These are phyloP conservation scores for Herpailurus yagouaroundi DNA, from an alignment of 2,113 vertebrate species.

Conservation along the genomic window DNA sequence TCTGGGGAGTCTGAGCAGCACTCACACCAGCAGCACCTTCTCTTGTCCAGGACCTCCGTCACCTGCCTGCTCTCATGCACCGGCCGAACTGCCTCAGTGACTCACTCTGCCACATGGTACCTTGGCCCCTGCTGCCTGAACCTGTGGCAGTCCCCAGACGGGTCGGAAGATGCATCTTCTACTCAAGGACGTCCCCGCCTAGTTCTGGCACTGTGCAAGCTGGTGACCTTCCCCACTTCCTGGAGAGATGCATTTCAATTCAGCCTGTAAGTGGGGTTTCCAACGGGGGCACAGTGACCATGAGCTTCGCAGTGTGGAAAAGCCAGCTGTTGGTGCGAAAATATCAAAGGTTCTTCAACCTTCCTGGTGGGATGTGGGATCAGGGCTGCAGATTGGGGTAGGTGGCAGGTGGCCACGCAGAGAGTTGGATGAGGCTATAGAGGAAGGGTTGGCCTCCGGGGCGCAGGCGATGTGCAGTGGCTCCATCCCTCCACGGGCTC, in stretches of 20 bases:
- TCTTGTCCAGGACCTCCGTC: fast-evolving
- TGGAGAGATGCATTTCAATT: neutral
- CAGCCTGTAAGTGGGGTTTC: neutral
- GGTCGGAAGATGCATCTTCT: neutral
- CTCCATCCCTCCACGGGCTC: neutral
- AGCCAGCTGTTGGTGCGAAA: neutral
- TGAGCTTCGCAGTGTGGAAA: neutral
- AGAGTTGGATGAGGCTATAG: too few relatives aligned
- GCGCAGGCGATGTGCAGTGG: neutral
- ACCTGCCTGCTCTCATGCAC: neutral
- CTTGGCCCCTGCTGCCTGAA: neutral
- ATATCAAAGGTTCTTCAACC: neutral
- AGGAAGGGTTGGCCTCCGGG: neutral
- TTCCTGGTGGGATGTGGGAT: neutral
- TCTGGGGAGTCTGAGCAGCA: neutral
- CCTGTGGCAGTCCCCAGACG: neutral
- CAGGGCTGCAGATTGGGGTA: neutral
- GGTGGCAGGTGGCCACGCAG: neutral
- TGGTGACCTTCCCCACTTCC: neutral
- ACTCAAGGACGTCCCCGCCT: neutral
- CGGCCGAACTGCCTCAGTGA: too few relatives aligned
- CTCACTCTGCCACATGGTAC: too few relatives aligned
- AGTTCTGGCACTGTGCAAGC: fast-evolving
- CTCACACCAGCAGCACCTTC: fast-evolving
- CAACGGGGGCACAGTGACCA: neutral